phyloP scores from a whole-genome alignment of 1,140 invertebrate genomes.

The Drosophila sturtevanti region DNA sequence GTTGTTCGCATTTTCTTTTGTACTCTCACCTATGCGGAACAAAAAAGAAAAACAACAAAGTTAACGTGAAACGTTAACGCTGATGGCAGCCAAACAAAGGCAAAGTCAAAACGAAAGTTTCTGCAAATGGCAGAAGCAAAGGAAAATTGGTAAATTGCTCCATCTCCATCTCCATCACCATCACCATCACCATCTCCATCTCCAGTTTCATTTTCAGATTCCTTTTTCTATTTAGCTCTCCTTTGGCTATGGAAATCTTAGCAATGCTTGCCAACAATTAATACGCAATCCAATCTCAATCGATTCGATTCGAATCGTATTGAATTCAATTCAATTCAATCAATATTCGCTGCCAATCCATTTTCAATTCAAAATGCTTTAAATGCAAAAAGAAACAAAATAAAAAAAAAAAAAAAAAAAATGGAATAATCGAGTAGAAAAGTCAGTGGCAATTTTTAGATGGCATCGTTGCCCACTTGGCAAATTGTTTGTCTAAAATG shows the following conservation, averaged over 20 bases:
- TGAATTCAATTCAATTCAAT: background rate
- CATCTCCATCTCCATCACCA: too few species aligned
- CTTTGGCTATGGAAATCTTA: slow-evolving; percentile 42
- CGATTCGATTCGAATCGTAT: background rate
- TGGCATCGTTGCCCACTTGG: slow-evolving; percentile 5
- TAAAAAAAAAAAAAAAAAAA: background rate
- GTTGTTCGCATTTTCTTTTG: background rate
- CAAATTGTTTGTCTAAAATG: slow-evolving; percentile 6
- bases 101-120: slow-evolving; percentile 7
- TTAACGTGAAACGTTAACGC: slow-evolving; percentile 11
- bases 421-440: background rate
- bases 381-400: background rate
- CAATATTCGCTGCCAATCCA: background rate
- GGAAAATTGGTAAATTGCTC: background rate
- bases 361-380: background rate
- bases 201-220: too few species aligned
- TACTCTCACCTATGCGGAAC: background rate
- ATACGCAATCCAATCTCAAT: slow-evolving; percentile 30
- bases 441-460: slow-evolving; percentile 5
- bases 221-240: too few species aligned
- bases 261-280: slow-evolving; percentile 52
- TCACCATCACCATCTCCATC: too few species aligned
- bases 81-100: slow-evolving; percentile 30
- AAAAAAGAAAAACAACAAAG: background rate
- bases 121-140: slow-evolving; percentile 37